Evolutionary conservation across 2,113 vertebrate genomes (phyloP).

Genomic region (Rhineura floridana): DNA sequence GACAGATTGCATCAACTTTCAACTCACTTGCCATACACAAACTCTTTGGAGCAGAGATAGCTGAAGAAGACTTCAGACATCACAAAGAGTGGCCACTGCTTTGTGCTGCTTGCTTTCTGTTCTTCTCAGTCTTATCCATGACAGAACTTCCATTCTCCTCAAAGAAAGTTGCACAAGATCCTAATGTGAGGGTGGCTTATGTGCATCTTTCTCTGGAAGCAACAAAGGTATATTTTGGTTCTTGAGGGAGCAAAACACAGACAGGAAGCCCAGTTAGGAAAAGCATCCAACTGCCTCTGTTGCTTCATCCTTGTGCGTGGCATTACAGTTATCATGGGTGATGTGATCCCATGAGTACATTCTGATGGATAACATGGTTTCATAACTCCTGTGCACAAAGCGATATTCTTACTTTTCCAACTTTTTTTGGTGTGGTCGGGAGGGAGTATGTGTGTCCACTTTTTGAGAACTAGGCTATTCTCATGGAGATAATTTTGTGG

Average conservation of each 20-base stretch:
- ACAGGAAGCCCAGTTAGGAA: neutral
- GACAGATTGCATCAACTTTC: neutral
- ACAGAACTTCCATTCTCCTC: neutral
- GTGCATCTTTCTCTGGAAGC: no score
- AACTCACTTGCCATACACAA: neutral
- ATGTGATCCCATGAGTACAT: neutral
- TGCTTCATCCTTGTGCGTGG: neutral
- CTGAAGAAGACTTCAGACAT: neutral
- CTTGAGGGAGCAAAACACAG: no score
- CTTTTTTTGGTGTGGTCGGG: no score
- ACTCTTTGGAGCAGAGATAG: neutral
- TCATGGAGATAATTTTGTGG: neutral
- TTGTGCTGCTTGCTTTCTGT: neutral
- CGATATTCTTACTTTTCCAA: neutral
- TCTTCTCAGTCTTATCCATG: neutral
- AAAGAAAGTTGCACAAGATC: neutral
- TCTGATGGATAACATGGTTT: neutral
- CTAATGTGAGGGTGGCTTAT: no score
- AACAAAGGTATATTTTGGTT: no score
- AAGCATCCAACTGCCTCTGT: neutral
- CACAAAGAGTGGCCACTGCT: neutral
- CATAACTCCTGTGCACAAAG: neutral
- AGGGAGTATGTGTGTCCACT: no score
- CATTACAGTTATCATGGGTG: neutral
- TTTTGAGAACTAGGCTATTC: neutral